Conservation (phyloP, 2,888 invertebrate species). For the Masnerella sp. region DNA sequence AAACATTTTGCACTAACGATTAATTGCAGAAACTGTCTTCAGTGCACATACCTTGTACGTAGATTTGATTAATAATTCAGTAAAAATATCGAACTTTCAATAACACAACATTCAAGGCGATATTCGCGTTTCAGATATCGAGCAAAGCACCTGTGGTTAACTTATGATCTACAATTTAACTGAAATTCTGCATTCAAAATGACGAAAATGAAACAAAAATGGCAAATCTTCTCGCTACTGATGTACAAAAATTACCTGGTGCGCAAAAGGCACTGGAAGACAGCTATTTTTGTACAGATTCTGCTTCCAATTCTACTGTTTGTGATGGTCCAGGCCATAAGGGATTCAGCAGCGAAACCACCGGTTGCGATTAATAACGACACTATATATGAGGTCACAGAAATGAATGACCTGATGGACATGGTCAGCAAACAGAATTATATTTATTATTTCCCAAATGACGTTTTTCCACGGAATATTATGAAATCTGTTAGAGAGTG, state of each 20-base stretch:
- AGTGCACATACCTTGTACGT: too few species aligned
- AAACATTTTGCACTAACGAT: too few species aligned
- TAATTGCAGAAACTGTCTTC: too few species aligned
- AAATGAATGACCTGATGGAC: constrained; percentile 39
- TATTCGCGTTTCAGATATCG: constrained; percentile 43
- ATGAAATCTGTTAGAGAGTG: constrained; percentile 67
- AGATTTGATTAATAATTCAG: constrained; percentile 54
- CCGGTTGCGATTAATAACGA: constrained; percentile 61
- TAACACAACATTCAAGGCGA: constrained; percentile 57
- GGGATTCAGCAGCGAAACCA: constrained; percentile 65
- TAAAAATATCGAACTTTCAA: constrained; percentile 49
- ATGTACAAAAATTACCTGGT: constrained; percentile 72
- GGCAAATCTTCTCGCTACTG: constrained; percentile 68
- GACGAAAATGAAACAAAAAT: constrained; percentile 49
- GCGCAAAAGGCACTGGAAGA: constrained; percentile 71
- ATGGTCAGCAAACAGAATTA: constrained; percentile 34
- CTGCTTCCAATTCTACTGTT: constrained; percentile 69
- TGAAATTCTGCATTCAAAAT: constrained; percentile 25
- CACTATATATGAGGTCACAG: constrained; percentile 64
- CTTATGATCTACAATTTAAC: constrained; percentile 32
- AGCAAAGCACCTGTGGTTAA: constrained; percentile 21
- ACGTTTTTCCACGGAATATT: constrained; percentile 61
- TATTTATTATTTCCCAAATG: constrained; percentile 70
- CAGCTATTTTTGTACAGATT: constrained; percentile 69
- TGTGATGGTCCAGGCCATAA: constrained; percentile 66